Conservation (phyloP, 2,797 vertebrate genomes). For the Liparis tanakae region DNA sequence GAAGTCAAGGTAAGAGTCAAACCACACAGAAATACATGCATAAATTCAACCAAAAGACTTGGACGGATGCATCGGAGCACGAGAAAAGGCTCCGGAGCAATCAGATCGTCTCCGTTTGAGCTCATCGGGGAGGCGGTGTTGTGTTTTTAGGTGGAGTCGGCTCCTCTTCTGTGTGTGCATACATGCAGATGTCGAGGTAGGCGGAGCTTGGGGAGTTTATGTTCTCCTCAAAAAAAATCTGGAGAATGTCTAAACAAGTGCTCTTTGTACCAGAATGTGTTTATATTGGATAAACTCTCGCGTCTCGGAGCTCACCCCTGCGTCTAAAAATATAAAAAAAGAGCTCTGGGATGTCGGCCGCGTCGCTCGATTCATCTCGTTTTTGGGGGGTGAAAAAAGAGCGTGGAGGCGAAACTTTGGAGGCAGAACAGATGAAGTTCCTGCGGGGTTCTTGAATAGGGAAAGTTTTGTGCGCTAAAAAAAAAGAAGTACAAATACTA, state of each 20-base stretch:
- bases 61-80: no score
- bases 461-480: constrained; percentile 32
- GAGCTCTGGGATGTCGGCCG: constrained; percentile 53
- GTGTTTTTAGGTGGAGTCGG: constrained; percentile 51
- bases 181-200: constrained; percentile 44
- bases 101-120: neutral
- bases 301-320: constrained; percentile 59
- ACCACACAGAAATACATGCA: neutral
- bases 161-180: constrained; percentile 30
- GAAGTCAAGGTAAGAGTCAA: constrained; percentile 91
- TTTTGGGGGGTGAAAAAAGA: constrained; percentile 51
- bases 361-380: constrained; percentile 50
- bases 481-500: constrained; percentile 7
- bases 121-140: constrained; percentile 59
- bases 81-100: no score
- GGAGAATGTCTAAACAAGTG: constrained; percentile 79
- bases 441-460: constrained; percentile 30
- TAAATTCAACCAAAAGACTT: no score
- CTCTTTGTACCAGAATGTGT: constrained; percentile 75
- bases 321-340: constrained; percentile 78
- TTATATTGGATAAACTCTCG: constrained; percentile 76
- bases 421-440: constrained; percentile 40
- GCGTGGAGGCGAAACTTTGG: constrained; percentile 35
- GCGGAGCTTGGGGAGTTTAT: constrained; percentile 54
- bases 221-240: constrained; percentile 56